phyloP scores from a whole-genome alignment of 2,113 vertebrate species.

The Tetraodon nigroviridis region DNA sequence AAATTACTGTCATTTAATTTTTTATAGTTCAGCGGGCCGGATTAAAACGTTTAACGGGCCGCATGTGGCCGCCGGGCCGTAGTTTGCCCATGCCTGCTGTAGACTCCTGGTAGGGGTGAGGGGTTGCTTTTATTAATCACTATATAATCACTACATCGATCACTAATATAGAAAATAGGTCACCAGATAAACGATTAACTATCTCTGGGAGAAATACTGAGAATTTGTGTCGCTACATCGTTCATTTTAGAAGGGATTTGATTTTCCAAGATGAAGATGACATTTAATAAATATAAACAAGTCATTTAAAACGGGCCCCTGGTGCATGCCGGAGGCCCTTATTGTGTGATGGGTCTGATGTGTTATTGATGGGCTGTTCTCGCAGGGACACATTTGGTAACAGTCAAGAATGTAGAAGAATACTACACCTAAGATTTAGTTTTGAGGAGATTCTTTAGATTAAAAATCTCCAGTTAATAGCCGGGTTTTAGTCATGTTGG shows the following conservation, averaged over 20 bases:
- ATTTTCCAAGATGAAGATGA: constrained; percentile 19
- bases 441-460: not conserved
- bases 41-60: too few species aligned
- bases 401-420: too few species aligned
- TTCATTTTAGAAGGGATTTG: constrained; percentile 2
- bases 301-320: constrained; percentile 12
- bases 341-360: constrained; percentile 1
- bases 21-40: too few species aligned
- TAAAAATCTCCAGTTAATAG: too few species aligned
- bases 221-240: constrained; percentile 20
- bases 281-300: constrained; percentile 31
- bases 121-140: constrained; percentile 4
- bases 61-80: too few species aligned
- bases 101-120: constrained; percentile 3
- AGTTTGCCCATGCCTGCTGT: too few species aligned
- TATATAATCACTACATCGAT: constrained; percentile 16
- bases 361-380: too few species aligned
- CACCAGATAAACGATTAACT: constrained; percentile 29
- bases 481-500: not conserved
- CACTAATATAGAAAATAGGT: constrained; percentile 24
- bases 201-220: constrained; percentile 27
- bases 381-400: too few species aligned
- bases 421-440: too few species aligned
- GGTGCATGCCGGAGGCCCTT: not conserved
- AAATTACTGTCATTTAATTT: too few species aligned